Evolutionary conservation across 2,888 invertebrate species (phyloP).

Genomic region (Xanthia icteritia): DNA sequence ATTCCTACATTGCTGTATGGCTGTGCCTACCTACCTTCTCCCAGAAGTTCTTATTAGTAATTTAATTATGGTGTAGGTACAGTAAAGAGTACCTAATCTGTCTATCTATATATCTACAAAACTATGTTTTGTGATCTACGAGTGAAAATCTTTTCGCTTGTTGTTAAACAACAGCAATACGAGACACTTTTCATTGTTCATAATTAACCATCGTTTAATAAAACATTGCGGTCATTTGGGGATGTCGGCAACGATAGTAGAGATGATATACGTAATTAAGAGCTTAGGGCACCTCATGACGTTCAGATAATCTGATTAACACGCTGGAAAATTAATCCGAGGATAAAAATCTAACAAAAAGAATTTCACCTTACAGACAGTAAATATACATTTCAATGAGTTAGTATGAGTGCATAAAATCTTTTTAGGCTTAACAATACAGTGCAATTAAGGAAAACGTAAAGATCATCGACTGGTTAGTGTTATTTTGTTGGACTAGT

Average conservation of each 20-base stretch:
- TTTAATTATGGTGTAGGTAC: neutral
- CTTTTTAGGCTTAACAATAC: slow-evolving; percentile 26
- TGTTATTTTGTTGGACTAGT: slow-evolving; percentile 42
- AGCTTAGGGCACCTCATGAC: slow-evolving; percentile 76
- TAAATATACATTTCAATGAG: slow-evolving; percentile 13
- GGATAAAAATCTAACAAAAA: slow-evolving; percentile 72
- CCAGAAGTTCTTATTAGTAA: neutral
- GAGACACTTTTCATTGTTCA: slow-evolving; percentile 27
- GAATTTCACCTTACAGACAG: slow-evolving; percentile 61
- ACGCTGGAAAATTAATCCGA: slow-evolving; percentile 77
- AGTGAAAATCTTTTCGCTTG: slow-evolving; percentile 6
- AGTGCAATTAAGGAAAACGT: slow-evolving; percentile 42
- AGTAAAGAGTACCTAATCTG: neutral
- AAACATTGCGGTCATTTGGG: slow-evolving; percentile 46
- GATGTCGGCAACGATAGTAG: slow-evolving; percentile 59
- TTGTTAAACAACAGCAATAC: slow-evolving; percentile 20
- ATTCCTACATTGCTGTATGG: slow-evolving; percentile 1
- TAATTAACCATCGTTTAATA: slow-evolving; percentile 33
- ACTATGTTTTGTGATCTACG: neutral
- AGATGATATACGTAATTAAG: slow-evolving; percentile 74
- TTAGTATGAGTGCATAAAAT: slow-evolving; percentile 23
- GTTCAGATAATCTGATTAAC: slow-evolving; percentile 77
- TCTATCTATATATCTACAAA: neutral
- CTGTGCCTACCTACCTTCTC: neutral
- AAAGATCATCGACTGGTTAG: slow-evolving; percentile 18